Conservation (phyloP, 1,140 invertebrate species). For the Belonocnema kinseyi region DNA sequence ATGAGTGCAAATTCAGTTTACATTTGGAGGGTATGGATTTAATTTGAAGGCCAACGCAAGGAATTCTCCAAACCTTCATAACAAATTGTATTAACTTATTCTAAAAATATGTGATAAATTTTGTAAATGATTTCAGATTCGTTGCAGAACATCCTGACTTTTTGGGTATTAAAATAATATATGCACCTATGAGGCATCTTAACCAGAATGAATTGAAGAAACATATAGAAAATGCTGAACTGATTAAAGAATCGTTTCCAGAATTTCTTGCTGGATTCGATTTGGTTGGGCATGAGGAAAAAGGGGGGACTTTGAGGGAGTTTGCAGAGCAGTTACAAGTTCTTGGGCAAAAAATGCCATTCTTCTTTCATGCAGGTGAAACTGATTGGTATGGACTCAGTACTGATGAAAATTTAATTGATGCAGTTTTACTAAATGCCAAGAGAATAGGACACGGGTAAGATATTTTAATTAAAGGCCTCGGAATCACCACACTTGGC, state of each 20-base stretch:
- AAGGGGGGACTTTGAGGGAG: constrained; percentile 53
- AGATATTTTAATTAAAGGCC: too few species aligned
- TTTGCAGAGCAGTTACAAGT: too few species aligned
- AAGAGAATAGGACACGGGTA: too few species aligned
- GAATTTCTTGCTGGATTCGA: constrained; percentile 82
- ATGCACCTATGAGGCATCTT: constrained; percentile 77
- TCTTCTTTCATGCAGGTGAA: too few species aligned
- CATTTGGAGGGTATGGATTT: too few species aligned
- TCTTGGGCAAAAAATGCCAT: too few species aligned
- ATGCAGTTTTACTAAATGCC: too few species aligned
- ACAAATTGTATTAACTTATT: background rate
- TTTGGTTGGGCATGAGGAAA: constrained; percentile 79
- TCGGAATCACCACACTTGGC: too few species aligned
- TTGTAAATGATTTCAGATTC: constrained; percentile 68
- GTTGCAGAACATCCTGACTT: constrained; percentile 80
- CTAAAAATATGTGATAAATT: background rate
- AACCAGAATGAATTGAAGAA: constrained; percentile 61
- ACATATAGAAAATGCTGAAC: constrained; percentile 72
- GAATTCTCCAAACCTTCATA: background rate
- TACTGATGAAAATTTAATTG: too few species aligned
- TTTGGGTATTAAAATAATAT: constrained; percentile 83
- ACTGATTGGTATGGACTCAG: too few species aligned
- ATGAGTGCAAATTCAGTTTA: too few species aligned
- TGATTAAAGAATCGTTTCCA: constrained; percentile 74
- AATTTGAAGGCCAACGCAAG: too few species aligned